Conservation (phyloP, 2,113 vertebrate genomes). For the Campylomormyrus numenius region DNA sequence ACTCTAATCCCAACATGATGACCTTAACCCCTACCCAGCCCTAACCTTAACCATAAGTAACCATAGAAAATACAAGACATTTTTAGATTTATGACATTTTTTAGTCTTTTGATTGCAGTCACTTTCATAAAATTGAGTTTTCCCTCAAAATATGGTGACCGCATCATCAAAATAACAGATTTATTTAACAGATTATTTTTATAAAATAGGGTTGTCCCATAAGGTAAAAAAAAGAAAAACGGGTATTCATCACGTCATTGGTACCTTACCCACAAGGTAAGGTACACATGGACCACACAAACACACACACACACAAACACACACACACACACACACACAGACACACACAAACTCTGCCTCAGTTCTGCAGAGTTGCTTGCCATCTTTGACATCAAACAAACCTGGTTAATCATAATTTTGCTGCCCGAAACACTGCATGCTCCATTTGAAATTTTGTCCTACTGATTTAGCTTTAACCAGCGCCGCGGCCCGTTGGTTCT, state of each 20-base stretch:
- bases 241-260: not conserved
- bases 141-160: too few species aligned
- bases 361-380: not conserved
- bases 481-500: slow-evolving; percentile 13
- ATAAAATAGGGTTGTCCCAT: not conserved
- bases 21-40: not conserved
- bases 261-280: not conserved
- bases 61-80: not conserved
- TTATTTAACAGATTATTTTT: not conserved
- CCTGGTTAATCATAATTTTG: not conserved
- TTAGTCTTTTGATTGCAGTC: not conserved
- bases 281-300: not conserved
- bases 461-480: slow-evolving; percentile 33
- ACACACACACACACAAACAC: slow-evolving; percentile 5
- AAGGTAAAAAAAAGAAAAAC: not conserved
- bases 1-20: not conserved
- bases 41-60: not conserved
- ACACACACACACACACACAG: not conserved
- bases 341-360: slow-evolving; percentile 13
- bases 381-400: not conserved
- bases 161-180: not conserved
- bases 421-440: slow-evolving; percentile 26
- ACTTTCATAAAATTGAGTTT: too few species aligned
- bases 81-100: not conserved
- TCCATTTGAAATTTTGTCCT: slow-evolving; percentile 27